Percentiles rank a stretch among this genome's conserved stretches.
Conservation (phyloP, 2,888 invertebrate species). For the Conomelus anceps region DNA sequence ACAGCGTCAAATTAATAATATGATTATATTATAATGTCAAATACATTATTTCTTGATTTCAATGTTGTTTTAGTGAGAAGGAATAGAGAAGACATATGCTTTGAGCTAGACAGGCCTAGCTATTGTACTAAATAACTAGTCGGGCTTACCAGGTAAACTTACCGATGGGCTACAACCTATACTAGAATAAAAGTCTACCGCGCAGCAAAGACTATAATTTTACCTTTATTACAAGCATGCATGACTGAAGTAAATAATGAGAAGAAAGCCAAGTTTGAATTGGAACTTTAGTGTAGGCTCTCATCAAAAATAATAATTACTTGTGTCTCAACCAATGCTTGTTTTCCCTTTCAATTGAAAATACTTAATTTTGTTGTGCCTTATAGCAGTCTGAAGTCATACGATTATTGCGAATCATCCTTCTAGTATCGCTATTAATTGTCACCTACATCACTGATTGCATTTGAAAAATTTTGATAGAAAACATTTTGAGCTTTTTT, state of each 20-base stretch:
- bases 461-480: no score
- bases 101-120: no score
- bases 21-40: no score
- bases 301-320: not conserved
- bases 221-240: not conserved
- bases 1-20: no score
- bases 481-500: no score
- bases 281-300: not conserved
- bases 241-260: not conserved
- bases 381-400: no score
- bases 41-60: no score
- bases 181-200: not conserved
- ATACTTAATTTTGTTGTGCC: not conserved
- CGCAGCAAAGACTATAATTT: not conserved
- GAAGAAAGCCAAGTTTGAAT: not conserved
- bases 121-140: not conserved
- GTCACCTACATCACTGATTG: no score
- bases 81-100: no score
- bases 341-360: not conserved
- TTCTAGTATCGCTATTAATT: no score
- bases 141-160: not conserved
- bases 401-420: no score
- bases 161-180: not conserved
- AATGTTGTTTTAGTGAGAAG: not conserved
- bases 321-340: not conserved